A percentile compares a stretch with the other conserved stretches of the same genome.
These are phyloP conservation scores for Drosophila recens DNA, from an alignment of 2,888 invertebrate species.

Conservation along the genomic window DNA sequence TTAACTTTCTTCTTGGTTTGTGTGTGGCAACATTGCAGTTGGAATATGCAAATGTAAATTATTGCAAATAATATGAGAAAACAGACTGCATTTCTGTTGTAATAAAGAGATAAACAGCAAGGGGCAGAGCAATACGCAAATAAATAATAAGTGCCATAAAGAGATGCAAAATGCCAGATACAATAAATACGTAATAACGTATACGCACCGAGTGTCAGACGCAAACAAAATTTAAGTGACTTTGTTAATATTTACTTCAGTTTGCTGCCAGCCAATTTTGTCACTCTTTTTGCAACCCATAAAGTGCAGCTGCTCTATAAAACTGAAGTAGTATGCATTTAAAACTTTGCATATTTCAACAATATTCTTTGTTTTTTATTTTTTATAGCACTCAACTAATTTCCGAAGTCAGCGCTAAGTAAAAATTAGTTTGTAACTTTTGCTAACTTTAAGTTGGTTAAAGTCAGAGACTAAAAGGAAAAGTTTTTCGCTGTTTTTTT, in stretches of 20 bases:
- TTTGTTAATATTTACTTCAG: slow-evolving; percentile 33
- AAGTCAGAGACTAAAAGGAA: slow-evolving; percentile 8
- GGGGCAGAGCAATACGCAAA: slow-evolving; percentile 29
- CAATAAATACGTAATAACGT: slow-evolving; percentile 9
- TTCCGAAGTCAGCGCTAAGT: slow-evolving; percentile 44
- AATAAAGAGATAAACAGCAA: slow-evolving; percentile 50
- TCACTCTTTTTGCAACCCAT: background rate
- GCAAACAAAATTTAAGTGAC: slow-evolving; percentile 13
- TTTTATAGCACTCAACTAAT: slow-evolving; percentile 45
- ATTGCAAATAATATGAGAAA: slow-evolving; percentile 61
- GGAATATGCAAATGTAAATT: slow-evolving; percentile 60
- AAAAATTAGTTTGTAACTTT: slow-evolving; percentile 43
- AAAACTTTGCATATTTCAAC: slow-evolving; percentile 41
- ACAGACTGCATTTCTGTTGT: slow-evolving; percentile 52
- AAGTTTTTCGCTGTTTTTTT: slow-evolving; percentile 33
- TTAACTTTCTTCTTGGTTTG: slow-evolving; percentile 6
- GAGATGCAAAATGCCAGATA: slow-evolving; percentile 28
- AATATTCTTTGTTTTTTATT: slow-evolving; percentile 10
- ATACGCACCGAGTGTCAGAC: slow-evolving; percentile 20
- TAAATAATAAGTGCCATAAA: slow-evolving; percentile 51
- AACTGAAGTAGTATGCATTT: slow-evolving; percentile 10
- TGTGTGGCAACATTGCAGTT: slow-evolving; percentile 27
- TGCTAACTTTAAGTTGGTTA: slow-evolving; percentile 17
- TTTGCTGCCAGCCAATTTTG: slow-evolving; percentile 14
- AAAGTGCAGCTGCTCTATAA: slow-evolving; percentile 1